Evolutionary conservation across 2,888 invertebrate species (phyloP), one percentile per base, ranked within the genome.

Genomic region (Macrosoma leucophasiata): DNA sequence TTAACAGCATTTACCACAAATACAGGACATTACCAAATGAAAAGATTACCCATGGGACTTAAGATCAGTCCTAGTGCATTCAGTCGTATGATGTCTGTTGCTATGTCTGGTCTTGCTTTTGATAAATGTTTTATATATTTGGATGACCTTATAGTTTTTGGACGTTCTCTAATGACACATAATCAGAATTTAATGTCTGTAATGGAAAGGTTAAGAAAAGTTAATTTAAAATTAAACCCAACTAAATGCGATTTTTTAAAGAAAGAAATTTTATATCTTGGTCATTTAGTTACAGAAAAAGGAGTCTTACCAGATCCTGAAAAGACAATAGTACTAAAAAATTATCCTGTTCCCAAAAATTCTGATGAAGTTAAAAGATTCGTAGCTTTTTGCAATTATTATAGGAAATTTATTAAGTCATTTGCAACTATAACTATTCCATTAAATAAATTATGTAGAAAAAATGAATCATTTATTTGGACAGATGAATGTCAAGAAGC

Each of bases 371-470:
- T 42, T 13, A 38, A 27, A 31, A 13, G 36, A 7, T 43, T 46
- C 13, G 28, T 32, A 5, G 33, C 31, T 2, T 34, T 39, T 24
- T 12, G 20, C 3, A 39, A 34, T 24, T 34, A 34, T 13, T 34
- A 34, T 11, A 3, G 34, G 1, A 34, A 28, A 15, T 39, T 28
- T 36, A 39, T 42, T 10, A n/a, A 9, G 9, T 10, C 34, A 7
- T 47, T 44, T 29, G 29, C 42, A 4, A 29, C 33, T 21, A 40
- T 44, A 13, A 27, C 41, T 4, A 5, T 23, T 1, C 46, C 44
- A 4, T 28, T 51, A 25, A 48, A 46, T 39, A 36, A 42, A 9
- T 36, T 50, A 32, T 30, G 30, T 24, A 25, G 33, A 5, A 48
- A 48, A 39, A 18, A 37, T 36, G 13, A 13, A 13, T 8, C 9